Base-by-base conservation (phyloP, 2,888 invertebrate genomes). In the Junonia oenone region DNA sequence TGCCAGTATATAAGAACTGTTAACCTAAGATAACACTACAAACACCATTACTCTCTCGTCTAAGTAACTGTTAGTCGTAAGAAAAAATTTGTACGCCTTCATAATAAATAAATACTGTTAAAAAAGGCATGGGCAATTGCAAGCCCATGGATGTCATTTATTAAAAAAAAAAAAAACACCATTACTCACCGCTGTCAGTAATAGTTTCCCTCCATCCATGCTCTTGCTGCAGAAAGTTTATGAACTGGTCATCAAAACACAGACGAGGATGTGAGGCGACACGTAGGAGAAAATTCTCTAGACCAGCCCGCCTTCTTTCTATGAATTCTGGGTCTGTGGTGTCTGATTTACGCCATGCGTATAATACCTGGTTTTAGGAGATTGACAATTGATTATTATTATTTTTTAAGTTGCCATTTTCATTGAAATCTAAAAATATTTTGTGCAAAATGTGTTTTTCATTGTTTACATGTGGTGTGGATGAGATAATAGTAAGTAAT, bases 291-390 rank as follows among this genome's bases (percentile, higher is more conserved):
- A 95, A 96, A 76, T 95, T 96, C 91, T 96, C 96, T 1, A 96
- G 87, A 0, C 95, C 95, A 2, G 95, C 95, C 61, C 96, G 89
- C 59, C 96, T 90, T n/a, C 96, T 91, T 76, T 96, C 96, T 29
- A 96, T 93, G 76, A 96, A 96, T 73, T 95, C 96, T 0, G 96
- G 95, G 78, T 96, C 96, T 65, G 95, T 95, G 11, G 95, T 95
- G 74, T 96, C 96, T 0, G 93, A 94, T 76, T 95, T 95, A 63
- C 95, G 93, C 95, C 96, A 96, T 2, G 94, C 94, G 79, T 92
- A 95, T 66, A 93, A 87, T 60, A 92, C 92, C 90, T 90, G 89
- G 1, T 66, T 19, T 19, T 0, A 40, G 19, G 19, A 11, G 51
- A 3, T 47, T 33, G 15, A 19, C 5, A n/a, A 11, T 33, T 31